Evolutionary conservation across 2,797 vertebrate species (phyloP), one percentile per base, ranked within the genome.

Genomic region (Pseudomugil gertrudae): DNA sequence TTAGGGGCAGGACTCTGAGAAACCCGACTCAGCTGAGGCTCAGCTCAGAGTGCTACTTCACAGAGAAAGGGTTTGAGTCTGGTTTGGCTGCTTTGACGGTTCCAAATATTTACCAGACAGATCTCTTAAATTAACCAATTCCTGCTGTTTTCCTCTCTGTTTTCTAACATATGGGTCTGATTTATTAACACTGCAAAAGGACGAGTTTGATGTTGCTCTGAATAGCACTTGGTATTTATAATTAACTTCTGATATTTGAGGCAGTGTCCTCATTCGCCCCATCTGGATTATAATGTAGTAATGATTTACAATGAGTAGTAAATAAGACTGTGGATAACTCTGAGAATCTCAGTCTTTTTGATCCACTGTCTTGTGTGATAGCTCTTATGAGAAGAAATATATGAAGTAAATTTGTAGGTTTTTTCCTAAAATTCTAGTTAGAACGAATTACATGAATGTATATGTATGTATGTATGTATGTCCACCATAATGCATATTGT

Each of bases 1-100:
- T 90, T 81, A 75, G 64, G 62, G 56, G 36, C 65, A 27, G 75
- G 71, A 82, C 75, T 4, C 69, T 29, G 53, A 69, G 64, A 72
- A 78, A 67, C 29, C 51, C 45, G 10, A 15, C 74, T 62, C 63
- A 69, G 66, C 63, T 69, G 56, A 65, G 75, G 66, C 84, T 57
- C 32, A 3, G 57, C 36, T 50, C 30, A 50, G 62, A 40, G 54
- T 58, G 61, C 15, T 50, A 69, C 59, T 69, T 45, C 56, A 43
- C 38, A 57, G 52, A 76, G 60, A 64, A 26, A 15, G 7, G 23
- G 61, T 76, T 77, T 57, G 38, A 38, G 73, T 76, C 67, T 36
- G 66, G 62, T 29, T 72, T 60, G 67, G 66, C n/a, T 66, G 38
- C 74, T 68, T 30, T 48, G 53, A 7, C 0, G 38, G 13, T n/a